Evolutionary conservation across 2,113 vertebrate genomes (phyloP), one percentile per base, ranked within the genome.

Genomic region (Lepus europaeus): DNA sequence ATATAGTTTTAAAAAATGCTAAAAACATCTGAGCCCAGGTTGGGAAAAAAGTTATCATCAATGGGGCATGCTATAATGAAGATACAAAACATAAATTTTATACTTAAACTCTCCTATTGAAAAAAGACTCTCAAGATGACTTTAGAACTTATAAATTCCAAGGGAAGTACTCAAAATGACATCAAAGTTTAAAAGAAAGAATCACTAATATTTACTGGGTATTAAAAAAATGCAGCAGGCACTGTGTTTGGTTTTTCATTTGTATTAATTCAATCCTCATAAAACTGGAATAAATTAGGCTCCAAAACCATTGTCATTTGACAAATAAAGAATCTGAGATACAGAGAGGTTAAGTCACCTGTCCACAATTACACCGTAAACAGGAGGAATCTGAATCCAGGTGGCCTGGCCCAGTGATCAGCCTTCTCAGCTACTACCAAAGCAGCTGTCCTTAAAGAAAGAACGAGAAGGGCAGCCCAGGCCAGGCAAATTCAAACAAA

Each of bases 121-220:
- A 92, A 94, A 78, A 39, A 69, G 61, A 69, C 8, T 64, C 66
- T 69, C 16, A 39, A 79, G 33, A 79, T 39, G 7, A 92, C 39
- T 91, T 91, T 16, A 64, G 4, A 82, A 94, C n/a, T 93, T 89
- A 96, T 87, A 83, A 13, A 61, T 90, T 68, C 78, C 76, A 69
- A 80, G 64, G 83, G 63, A 79, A 84, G 87, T 27, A 83, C 45
- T 78, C 81, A 80, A 66, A 95, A 31, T 81, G 5, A 22, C 51
- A 87, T 83, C 83, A 95, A 89, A 80, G 23, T 69, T 77, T 23
- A 84, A 90, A 66, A 94, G 19, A n/a, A 93, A 87, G 29, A 82
- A 11, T 6, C 49, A 51, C 14, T 49, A 87, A 89, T 53, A 68
- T 59, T 76, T 93, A 82, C 4, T 59, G 36, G 61, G 11, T 10